Conservation (phyloP, 2,888 invertebrate species). For the Drosophila lacicola region DNA sequence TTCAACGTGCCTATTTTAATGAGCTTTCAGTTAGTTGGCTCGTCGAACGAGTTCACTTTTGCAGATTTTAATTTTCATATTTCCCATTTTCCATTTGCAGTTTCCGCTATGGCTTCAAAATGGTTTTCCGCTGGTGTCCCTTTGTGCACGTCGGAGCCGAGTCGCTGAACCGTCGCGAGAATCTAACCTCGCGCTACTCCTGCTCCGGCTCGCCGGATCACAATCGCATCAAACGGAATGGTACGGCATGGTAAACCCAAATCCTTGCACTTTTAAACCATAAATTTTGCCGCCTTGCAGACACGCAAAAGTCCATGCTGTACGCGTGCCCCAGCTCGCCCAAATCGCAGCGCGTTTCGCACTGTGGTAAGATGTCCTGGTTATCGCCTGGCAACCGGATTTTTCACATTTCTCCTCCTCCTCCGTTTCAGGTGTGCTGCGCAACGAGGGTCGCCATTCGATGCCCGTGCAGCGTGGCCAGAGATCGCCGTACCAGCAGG, state of each 20-base stretch:
- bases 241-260: conserved; percentile 84
- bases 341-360: conserved; percentile 82
- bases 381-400: neutral
- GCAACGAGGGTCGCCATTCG: conserved; percentile 55
- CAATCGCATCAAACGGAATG: conserved; percentile 89
- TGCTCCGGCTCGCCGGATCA: conserved; percentile 92
- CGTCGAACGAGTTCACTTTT: neutral
- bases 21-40: neutral
- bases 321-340: conserved; percentile 85
- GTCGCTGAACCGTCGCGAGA: conserved; percentile 90
- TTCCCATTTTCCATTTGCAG: conserved; percentile 85
- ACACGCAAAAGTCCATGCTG: conserved; percentile 85
- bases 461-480: conserved; percentile 46
- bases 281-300: conserved; percentile 55
- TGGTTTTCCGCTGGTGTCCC: conserved; percentile 95
- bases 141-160: conserved; percentile 90
- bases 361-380: conserved; percentile 73
- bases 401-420: neutral
- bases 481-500: conserved; percentile 58
- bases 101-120: conserved; percentile 96
- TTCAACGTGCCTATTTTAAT: neutral
- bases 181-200: conserved; percentile 91
- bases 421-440: conserved; percentile 67
- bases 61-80: conserved; percentile 18
- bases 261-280: conserved; percentile 19